Conservation (phyloP, 64 coral and sea anemone species). For the Catalaphyllia jardinei region DNA sequence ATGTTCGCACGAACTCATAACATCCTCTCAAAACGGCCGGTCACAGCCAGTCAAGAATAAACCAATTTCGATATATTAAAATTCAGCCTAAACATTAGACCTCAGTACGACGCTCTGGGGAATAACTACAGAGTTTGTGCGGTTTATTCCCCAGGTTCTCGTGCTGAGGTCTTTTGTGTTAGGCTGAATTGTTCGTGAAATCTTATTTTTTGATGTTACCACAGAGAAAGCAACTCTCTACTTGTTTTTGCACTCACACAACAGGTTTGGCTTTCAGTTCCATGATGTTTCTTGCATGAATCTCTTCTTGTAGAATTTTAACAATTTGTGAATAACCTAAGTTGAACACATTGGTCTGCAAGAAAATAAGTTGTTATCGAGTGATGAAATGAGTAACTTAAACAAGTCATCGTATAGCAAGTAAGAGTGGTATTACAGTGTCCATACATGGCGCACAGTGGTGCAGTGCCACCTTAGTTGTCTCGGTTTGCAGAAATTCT, state of each 20-base stretch:
- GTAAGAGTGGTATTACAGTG: not conserved
- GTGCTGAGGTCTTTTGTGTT: too few relatives aligned
- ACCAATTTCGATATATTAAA: too few relatives aligned
- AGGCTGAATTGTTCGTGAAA: not conserved
- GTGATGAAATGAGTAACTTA: not conserved
- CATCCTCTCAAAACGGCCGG: too few relatives aligned
- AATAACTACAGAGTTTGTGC: too few relatives aligned
- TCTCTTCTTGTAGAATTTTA: constrained; percentile 87
- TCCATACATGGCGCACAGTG: too few relatives aligned
- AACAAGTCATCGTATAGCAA: not conserved
- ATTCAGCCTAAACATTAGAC: too few relatives aligned
- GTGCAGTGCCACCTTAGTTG: too few relatives aligned
- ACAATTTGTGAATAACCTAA: constrained; percentile 84
- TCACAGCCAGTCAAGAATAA: not conserved
- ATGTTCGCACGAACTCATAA: too few relatives aligned
- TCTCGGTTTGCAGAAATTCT: too few relatives aligned
- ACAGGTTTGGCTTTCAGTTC: constrained; percentile 87
- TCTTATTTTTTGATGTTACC: not conserved
- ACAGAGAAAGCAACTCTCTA: not conserved
- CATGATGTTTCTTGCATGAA: constrained; percentile 86
- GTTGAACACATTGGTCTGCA: constrained; percentile 83
- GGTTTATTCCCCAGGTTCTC: too few relatives aligned
- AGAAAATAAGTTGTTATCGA: not conserved
- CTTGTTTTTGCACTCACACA: constrained; percentile 72
- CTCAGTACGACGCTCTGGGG: too few relatives aligned